Evolutionary conservation across 2,113 vertebrate genomes (phyloP).

Genomic region (Indicator indicator): DNA sequence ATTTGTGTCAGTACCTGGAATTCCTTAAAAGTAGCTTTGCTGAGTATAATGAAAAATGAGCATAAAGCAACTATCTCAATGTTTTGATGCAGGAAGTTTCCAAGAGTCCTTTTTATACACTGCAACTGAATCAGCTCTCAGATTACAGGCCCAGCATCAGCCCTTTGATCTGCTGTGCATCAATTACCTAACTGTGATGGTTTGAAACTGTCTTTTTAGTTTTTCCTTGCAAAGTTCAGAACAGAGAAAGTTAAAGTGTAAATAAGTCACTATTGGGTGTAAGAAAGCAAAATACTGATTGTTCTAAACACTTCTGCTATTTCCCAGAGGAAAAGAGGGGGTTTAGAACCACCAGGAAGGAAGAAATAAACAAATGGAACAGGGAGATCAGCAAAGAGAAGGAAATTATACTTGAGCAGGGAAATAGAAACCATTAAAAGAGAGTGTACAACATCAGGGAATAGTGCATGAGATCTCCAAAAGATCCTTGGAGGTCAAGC

Average conservation of each 20-base stretch:
- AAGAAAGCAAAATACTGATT: no score
- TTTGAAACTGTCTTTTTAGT: no score
- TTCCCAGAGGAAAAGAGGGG: not conserved
- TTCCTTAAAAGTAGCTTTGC: not conserved
- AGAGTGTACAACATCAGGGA: not conserved
- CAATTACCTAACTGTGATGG: no score
- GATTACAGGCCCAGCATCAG: not conserved
- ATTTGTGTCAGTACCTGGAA: not conserved
- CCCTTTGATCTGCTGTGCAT: conserved; percentile 5
- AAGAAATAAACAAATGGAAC: not conserved
- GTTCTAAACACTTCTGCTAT: no score
- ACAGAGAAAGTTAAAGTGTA: no score
- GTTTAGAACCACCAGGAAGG: not conserved
- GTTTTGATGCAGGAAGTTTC: not conserved
- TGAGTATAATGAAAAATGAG: not conserved
- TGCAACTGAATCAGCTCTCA: not conserved
- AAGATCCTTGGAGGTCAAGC: not conserved
- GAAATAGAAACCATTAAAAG: not conserved
- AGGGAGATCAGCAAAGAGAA: not conserved
- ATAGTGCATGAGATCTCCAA: not conserved
- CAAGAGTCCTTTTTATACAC: not conserved
- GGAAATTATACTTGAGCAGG: not conserved
- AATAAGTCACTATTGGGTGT: no score
- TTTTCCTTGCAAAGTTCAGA: no score
- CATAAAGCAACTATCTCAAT: not conserved